Evolutionary conservation across 1,140 invertebrate species (phyloP).

Genomic region (Acromyrmex echinatior): DNA sequence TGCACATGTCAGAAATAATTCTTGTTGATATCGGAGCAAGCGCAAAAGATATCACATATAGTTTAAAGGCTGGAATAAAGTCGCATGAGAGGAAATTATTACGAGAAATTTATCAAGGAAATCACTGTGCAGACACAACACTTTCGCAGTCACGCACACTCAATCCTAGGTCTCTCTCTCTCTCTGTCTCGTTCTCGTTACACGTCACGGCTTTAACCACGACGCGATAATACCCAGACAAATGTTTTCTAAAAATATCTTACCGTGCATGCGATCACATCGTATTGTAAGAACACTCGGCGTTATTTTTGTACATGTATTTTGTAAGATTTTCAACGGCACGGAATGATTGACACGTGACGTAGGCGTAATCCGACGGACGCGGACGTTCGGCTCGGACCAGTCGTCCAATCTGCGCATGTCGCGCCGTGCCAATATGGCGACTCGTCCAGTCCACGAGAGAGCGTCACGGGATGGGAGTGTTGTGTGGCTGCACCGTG

Average conservation of each 20-base stretch:
- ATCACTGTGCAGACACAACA: conserved; percentile 52
- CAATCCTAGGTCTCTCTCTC: too few species aligned
- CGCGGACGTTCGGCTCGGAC: conserved; percentile 47
- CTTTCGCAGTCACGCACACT: conserved; percentile 24
- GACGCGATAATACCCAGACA: not conserved
- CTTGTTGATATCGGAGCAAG: not conserved
- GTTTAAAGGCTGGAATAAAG: not conserved
- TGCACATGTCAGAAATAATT: conserved; percentile 31
- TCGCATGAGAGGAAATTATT: conserved; percentile 17
- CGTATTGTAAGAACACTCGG: conserved; percentile 2
- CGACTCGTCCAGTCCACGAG: conserved; percentile 49
- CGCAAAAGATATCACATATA: conserved; percentile 4
- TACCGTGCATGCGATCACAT: not conserved
- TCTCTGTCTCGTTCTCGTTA: conserved; percentile 6
- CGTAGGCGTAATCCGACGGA: conserved; percentile 54
- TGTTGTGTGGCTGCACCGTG: conserved; percentile 33
- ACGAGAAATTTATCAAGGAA: not conserved
- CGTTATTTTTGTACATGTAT: not conserved
- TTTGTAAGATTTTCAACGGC: not conserved
- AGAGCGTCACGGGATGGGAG: conserved; percentile 50
- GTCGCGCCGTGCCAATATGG: conserved; percentile 69
- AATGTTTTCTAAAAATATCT: not conserved
- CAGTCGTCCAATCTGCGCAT: conserved; percentile 64
- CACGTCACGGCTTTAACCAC: not conserved
- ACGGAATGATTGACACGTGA: conserved; percentile 56